Evolutionary conservation across 2,888 invertebrate species (phyloP).

Genomic region (Clepsis dumicolana): DNA sequence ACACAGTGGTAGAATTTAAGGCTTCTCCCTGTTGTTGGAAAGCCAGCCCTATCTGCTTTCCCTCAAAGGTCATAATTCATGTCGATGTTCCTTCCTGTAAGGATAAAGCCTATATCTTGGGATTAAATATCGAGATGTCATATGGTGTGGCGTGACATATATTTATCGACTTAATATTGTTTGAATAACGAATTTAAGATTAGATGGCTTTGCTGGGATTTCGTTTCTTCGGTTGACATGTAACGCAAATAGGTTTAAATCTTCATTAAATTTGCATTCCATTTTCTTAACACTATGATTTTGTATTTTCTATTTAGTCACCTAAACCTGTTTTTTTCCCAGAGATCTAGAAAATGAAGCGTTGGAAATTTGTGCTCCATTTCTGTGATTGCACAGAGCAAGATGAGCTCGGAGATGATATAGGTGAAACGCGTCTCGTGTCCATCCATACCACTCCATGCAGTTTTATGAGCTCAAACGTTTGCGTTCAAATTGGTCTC

Average conservation of each 20-base stretch:
- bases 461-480: no score
- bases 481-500: no score
- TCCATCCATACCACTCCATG: no score
- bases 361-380: no score
- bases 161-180: slow-evolving; percentile 35
- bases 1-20: slow-evolving; percentile 15
- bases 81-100: slow-evolving; percentile 46
- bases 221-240: not conserved
- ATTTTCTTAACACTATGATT: no score
- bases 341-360: no score
- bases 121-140: slow-evolving; percentile 39
- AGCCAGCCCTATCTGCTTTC: slow-evolving; percentile 45
- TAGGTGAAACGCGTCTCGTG: no score
- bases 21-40: not conserved
- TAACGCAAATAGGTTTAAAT: not conserved
- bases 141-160: slow-evolving; percentile 20
- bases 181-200: slow-evolving; percentile 32
- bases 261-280: no score
- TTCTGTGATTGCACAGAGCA: no score
- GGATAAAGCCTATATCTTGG: slow-evolving; percentile 47
- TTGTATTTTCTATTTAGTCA: no score
- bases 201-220: not conserved
- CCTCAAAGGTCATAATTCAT: slow-evolving; percentile 52
- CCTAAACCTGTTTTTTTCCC: no score
- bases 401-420: no score